Evolutionary conservation across 2,113 vertebrate genomes (phyloP), one percentile per base, ranked within the genome.

Genomic region (Rattus rattus): DNA sequence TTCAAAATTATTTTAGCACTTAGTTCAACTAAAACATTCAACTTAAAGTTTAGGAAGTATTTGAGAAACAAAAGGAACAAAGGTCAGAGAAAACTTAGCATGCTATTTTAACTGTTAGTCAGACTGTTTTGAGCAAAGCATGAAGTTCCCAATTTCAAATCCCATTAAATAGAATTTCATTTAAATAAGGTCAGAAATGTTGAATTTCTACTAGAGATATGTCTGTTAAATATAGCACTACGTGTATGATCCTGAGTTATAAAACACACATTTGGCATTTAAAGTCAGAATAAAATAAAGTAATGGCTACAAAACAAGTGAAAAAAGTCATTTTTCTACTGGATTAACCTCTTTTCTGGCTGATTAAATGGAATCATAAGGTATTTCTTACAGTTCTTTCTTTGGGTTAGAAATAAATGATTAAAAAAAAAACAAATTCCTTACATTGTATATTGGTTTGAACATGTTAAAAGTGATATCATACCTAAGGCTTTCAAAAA

Each of bases 391-490:
- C 9, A 76, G 33, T 36, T 56, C 36, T 94, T 59, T 90, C 47
- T 96, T 96, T 79, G 43, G 9, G 13, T 94, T 90, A 96, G 92
- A 98, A 97, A 96, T n/a, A 97, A 86, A 49, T 69, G 65, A 92
- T 87, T 96, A 90, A 67, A 94, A 97, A 92, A 90, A 43, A 43
- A 39, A n/a, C 47, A 96, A 91, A 84, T 88, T 87, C 22, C 36
- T 92, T 73, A 36, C 96, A 92, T 89, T 94, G 2, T 54, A 94
- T 92, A 63, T 47, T 89, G 94, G 49, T 83, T 97, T 97, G 3
- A 76, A 94, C 33, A 92, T 95, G n/a, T 89, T 76, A 95, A 83
- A 98, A 97, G 12, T 95, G 33, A 97, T 97, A 97, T 95, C 98
- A 94, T 28, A 72, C 79, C n/a, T 90, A 95, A 95, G 85, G 89